phyloP scores from a whole-genome alignment of 2,797 vertebrate species.

The Gouania willdenowi region DNA sequence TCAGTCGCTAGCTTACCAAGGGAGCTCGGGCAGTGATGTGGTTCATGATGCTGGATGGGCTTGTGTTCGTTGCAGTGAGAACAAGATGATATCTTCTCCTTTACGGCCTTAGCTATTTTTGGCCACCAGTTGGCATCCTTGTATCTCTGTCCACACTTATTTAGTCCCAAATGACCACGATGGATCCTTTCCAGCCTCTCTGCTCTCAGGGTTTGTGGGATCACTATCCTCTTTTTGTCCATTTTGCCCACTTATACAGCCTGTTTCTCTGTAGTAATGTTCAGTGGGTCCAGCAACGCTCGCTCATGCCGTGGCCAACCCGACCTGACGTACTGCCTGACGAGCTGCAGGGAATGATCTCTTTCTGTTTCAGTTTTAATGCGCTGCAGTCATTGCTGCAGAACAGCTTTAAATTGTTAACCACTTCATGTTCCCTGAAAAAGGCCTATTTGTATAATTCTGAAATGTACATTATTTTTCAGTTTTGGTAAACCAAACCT shows the following conservation, averaged over 20 bases:
- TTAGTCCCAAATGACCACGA: conserved; percentile 1
- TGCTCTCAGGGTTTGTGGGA: not conserved
- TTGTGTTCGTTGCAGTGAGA: not conserved
- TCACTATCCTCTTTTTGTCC: not conserved
- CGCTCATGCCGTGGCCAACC: not conserved
- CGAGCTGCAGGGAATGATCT: not conserved
- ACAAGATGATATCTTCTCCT: not conserved
- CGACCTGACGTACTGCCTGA: not conserved
- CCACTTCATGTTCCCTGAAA: too few relatives aligned
- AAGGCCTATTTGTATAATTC: too few relatives aligned
- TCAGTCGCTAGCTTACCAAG: not conserved
- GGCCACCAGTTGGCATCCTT: conserved; percentile 1
- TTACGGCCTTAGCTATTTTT: not conserved
- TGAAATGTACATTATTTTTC: too few relatives aligned
- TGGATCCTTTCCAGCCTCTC: conserved; percentile 4
- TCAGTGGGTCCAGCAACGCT: too few relatives aligned
- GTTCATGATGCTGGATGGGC: not conserved
- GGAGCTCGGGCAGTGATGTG: conserved; percentile 2
- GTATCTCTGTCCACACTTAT: too few relatives aligned
- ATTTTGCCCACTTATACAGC: not conserved
- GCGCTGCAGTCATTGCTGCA: too few relatives aligned
- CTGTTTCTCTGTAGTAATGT: not conserved
- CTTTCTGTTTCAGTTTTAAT: not conserved
- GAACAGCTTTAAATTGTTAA: too few relatives aligned
- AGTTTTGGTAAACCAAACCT: too few relatives aligned